Base-by-base conservation (phyloP, 2,113 vertebrate genomes). In the Ciconia boyciana region DNA sequence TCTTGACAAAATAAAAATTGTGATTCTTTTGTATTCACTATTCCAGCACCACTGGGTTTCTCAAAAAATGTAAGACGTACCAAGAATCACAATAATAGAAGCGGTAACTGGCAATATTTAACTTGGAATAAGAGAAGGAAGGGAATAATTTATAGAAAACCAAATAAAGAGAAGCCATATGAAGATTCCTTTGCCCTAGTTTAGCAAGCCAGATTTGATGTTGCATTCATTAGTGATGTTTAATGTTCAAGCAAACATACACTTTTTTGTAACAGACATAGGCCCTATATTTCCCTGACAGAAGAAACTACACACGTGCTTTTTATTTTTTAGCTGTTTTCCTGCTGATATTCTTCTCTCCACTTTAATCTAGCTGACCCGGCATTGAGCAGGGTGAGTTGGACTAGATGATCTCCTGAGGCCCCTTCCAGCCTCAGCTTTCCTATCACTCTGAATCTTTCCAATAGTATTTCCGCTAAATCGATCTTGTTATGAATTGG, bases 401-500 rank as follows among this genome's bases (percentile, higher is more conserved):
- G 52, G 44, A 11, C 9, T 29, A 15, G 32, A 4, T 5, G 49
- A 10, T 1, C 31, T 29, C 43, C 76, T 29, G 32, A 51, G 31
- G 26, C 36, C 66, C 31, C 24, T 77, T 7, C 75, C 49, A 91
- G 69, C 64, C 84, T 55, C 81, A 51, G 5, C 31, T 28, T n/a
- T 31, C 26, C 41, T 16, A 6, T 3, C 41, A 2, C 14, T 60
- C 64, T 41, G 60, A 28, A 54, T 25, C 72, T 81, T 46, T 31
- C 60, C 76, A 7, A 0, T 2, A 17, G 11, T 25, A 2, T 66
- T 81, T 78, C 22, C 82, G 61, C 55, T 79, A 44, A 28, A 12
- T 2, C 24, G 4, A 8, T 8, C 32, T 52, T 19, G 25, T 20
- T 6, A 6, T 1, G 20, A 10, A 52, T 2, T 20, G 10, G 39